Evolutionary conservation across 30 jellyfish, hydroid and myxozoan species (phyloP).

Genomic region (Turritopsis dohrnii): DNA sequence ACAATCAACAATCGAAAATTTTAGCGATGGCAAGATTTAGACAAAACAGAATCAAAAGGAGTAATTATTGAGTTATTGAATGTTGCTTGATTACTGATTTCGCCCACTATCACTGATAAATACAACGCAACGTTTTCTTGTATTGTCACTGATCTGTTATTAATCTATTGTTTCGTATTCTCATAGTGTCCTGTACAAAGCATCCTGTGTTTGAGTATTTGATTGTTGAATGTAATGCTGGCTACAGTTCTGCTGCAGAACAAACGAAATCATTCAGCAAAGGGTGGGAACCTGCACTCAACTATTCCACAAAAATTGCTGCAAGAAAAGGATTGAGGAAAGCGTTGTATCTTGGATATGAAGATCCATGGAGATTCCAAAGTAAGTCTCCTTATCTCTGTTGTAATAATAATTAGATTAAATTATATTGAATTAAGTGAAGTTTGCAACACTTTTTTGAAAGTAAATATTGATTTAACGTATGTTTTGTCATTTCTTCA

Average conservation of each 20-base stretch:
- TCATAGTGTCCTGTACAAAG: conserved; percentile 62
- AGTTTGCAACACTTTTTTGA: no score
- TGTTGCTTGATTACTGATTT: neutral
- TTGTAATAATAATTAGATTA: no score
- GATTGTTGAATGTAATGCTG: conserved; percentile 57
- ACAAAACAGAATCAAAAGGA: conserved; percentile 65
- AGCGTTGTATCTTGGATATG: conserved; percentile 75
- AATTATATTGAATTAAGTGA: neutral
- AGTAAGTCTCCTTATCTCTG: conserved; percentile 5
- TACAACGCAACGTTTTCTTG: no score
- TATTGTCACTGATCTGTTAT: neutral
- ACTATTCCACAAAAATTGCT: conserved; percentile 39
- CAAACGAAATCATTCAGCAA: conserved; percentile 56
- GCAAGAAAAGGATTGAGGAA: conserved; percentile 58
- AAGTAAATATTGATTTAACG: neutral
- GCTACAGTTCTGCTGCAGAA: conserved; percentile 68
- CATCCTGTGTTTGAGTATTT: conserved; percentile 66
- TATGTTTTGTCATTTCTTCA: no score
- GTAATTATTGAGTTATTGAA: conserved; percentile 28
- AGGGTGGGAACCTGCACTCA: conserved; percentile 79
- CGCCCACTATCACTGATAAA: no score
- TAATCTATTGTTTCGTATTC: neutral
- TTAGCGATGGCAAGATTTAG: conserved; percentile 84
- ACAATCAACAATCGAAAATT: conserved; percentile 63
- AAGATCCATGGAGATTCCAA: conserved; percentile 81